A percentile compares a stretch with the other conserved stretches of the same genome.
Evolutionary conservation across 2,888 invertebrate genomes (phyloP).

Genomic region (Chrysomela aeneicollis): DNA sequence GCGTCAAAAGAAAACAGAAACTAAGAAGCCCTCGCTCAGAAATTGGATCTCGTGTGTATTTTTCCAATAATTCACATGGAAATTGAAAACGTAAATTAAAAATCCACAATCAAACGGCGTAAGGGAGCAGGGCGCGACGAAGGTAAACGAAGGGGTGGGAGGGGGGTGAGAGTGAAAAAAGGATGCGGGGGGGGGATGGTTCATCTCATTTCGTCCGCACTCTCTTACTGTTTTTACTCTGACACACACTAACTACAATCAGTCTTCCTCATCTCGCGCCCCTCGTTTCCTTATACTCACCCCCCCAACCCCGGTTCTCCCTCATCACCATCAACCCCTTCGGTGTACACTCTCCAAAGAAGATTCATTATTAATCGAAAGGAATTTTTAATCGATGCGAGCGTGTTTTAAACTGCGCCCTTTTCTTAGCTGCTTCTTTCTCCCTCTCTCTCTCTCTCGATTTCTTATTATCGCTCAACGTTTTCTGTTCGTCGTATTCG

Average conservation of each 20-base stretch:
- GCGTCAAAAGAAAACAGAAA: not conserved
- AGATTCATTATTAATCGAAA: slow-evolving; percentile 61
- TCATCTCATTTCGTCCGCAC: slow-evolving; percentile 74
- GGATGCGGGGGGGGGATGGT: slow-evolving; percentile 56
- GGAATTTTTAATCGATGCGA: slow-evolving; percentile 61
- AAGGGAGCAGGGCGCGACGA: slow-evolving; percentile 32
- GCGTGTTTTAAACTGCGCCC: slow-evolving; percentile 54
- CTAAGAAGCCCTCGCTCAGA: not conserved
- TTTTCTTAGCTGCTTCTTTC: slow-evolving; percentile 45
- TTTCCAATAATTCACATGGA: slow-evolving; percentile 4
- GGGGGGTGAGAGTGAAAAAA: slow-evolving; percentile 21
- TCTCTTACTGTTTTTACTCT: slow-evolving; percentile 65
- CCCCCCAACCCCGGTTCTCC: slow-evolving; percentile 49
- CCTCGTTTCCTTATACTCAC: slow-evolving; percentile 37
- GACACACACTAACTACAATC: slow-evolving; percentile 62
- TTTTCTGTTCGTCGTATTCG: slow-evolving; percentile 27
- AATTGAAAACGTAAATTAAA: slow-evolving; percentile 43
- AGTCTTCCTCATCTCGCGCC: slow-evolving; percentile 56
- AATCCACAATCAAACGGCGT: slow-evolving; percentile 50
- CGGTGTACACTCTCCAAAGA: slow-evolving; percentile 58
- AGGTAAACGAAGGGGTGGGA: slow-evolving; percentile 33
- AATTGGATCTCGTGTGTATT: not conserved
- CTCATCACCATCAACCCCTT: slow-evolving; percentile 57
- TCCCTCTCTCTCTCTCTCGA: slow-evolving; percentile 39
- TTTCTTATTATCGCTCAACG: slow-evolving; percentile 35